phyloP scores from a whole-genome alignment of 2,888 invertebrate species.

The Penaeus monodon region DNA sequence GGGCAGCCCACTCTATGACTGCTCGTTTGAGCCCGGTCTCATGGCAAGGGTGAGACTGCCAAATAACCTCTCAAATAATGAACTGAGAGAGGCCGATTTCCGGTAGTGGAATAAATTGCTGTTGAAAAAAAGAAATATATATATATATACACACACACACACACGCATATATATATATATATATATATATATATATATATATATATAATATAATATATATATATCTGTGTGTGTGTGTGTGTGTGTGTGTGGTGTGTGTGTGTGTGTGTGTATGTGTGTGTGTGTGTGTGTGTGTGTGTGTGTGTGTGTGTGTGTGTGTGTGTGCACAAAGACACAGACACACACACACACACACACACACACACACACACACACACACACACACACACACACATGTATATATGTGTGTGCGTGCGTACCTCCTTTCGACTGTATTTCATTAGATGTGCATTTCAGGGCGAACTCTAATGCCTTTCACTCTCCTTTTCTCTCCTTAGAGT shows the following conservation, averaged over 20 bases:
- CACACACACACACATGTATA: not conserved
- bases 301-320: not conserved
- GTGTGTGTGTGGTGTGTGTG: not conserved
- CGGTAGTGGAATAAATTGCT: no score
- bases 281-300: not conserved
- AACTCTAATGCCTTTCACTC: no score
- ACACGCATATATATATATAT: not conserved
- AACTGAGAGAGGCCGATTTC: no score
- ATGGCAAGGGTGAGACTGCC: no score
- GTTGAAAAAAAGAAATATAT: no score
- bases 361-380: not conserved
- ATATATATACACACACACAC: not conserved
- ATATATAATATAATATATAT: not conserved
- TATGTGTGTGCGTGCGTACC: not conserved
- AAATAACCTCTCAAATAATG: no score
- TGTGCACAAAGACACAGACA: not conserved
- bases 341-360: no score
- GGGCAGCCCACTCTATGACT: no score
- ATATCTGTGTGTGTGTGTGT: not conserved
- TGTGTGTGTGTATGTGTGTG: not conserved
- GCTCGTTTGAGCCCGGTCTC: no score
- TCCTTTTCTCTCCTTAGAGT: no score
- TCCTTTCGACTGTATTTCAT: no score
- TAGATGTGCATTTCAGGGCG: no score
- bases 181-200: not conserved